These are phyloP conservation scores for Ochotona princeps DNA, from an alignment of 2,113 vertebrate genomes.

Conservation along the genomic window DNA sequence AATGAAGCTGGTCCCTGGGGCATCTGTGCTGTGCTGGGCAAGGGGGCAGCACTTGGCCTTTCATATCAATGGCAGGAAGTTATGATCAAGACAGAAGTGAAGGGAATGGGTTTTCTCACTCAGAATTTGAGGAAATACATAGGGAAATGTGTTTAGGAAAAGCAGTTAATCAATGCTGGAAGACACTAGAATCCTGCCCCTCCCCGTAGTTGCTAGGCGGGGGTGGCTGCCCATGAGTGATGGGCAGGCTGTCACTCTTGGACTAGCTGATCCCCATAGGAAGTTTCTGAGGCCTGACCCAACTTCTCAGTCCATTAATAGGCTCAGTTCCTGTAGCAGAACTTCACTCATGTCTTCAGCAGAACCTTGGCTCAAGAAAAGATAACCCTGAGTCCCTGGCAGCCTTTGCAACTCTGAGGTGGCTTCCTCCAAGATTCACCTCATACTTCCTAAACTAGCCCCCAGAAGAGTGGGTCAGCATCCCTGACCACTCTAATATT, in stretches of 20 bases:
- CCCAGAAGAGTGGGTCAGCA: neutral
- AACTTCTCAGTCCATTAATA: neutral
- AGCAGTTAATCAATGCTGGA: neutral
- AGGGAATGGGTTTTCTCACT: neutral
- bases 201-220: neutral
- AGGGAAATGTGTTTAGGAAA: slow-evolving; percentile 35
- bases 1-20: neutral
- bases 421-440: neutral
- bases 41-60: neutral
- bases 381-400: neutral
- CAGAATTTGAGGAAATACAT: neutral
- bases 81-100: neutral
- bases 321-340: neutral
- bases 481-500: neutral
- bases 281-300: neutral
- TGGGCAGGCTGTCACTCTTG: neutral
- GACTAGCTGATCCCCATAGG: neutral
- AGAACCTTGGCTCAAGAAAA: neutral
- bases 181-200: neutral
- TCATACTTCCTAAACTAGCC: neutral
- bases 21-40: neutral
- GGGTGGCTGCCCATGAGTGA: neutral
- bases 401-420: neutral
- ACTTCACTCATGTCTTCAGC: neutral
- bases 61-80: slow-evolving; percentile 12